Conservation (phyloP, 2,113 vertebrate genomes). For the Platysteira castanea region DNA sequence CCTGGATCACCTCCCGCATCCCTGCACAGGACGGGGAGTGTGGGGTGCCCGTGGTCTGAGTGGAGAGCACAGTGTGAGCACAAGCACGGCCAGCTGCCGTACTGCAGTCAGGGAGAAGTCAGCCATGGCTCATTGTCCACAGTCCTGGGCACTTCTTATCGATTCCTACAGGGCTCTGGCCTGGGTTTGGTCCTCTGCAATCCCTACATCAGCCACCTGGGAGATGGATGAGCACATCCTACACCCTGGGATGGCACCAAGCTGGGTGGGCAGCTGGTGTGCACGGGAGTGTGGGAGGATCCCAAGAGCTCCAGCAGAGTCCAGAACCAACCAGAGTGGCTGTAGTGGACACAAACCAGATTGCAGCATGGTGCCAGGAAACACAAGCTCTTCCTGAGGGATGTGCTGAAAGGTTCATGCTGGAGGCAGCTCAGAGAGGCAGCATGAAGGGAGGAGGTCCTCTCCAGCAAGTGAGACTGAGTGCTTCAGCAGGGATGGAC, state of each 20-base stretch:
- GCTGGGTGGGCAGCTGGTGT: neutral
- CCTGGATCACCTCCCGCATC: neutral
- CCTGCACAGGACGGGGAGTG: neutral
- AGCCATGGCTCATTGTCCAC: neutral
- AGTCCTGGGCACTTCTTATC: neutral
- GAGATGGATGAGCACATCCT: fast-evolving
- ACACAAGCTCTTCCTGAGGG: neutral
- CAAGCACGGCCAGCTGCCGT: neutral
- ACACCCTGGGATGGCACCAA: neutral
- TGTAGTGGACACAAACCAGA: neutral
- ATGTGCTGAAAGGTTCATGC: neutral
- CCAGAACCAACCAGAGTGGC: neutral
- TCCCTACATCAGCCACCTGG: neutral
- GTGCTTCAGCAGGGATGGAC: neutral
- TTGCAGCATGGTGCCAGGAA: neutral
- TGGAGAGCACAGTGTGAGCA: neutral
- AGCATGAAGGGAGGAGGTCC: neutral
- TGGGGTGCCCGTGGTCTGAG: fast-evolving
- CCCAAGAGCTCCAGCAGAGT: neutral
- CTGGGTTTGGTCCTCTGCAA: neutral
- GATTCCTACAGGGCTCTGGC: neutral
- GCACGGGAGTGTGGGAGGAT: fast-evolving
- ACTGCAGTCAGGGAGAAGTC: neutral
- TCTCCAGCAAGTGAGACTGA: fast-evolving
- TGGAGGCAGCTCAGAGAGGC: neutral